Conservation (phyloP, 2,797 vertebrate species). For the Sphenodon punctatus region DNA sequence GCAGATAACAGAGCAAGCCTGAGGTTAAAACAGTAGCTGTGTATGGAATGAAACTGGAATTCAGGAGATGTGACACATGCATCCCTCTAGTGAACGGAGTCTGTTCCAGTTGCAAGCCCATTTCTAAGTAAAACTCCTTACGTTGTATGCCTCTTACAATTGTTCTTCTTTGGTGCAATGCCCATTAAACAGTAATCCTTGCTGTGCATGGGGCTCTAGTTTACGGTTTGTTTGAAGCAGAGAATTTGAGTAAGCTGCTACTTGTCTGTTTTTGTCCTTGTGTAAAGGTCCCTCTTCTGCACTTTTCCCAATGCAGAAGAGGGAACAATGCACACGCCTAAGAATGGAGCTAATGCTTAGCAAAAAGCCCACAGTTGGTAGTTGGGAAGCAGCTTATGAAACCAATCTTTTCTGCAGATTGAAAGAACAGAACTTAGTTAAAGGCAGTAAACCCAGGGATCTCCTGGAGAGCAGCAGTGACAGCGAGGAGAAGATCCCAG, state of each 20-base stretch:
- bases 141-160: background rate
- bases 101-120: background rate
- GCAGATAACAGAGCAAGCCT: accelerated
- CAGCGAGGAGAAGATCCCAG: slow-evolving; percentile 91
- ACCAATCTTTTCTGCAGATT: slow-evolving; percentile 66
- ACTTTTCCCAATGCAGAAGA: background rate
- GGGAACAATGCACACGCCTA: no score
- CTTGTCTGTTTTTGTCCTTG: background rate
- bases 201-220: background rate
- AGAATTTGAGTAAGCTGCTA: background rate
- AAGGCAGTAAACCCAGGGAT: slow-evolving; percentile 86
- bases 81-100: no score
- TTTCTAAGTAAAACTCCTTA: background rate
- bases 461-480: slow-evolving; percentile 92
- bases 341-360: background rate
- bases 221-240: background rate
- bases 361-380: background rate
- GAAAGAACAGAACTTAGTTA: slow-evolving; percentile 83
- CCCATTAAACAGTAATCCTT: background rate
- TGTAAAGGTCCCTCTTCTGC: background rate
- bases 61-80: no score
- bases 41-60: no score
- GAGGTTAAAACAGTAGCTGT: accelerated
- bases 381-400: background rate
- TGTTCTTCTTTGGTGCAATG: background rate